phyloP scores from a whole-genome alignment of 1,140 invertebrate species.

The Thrips palmi region DNA sequence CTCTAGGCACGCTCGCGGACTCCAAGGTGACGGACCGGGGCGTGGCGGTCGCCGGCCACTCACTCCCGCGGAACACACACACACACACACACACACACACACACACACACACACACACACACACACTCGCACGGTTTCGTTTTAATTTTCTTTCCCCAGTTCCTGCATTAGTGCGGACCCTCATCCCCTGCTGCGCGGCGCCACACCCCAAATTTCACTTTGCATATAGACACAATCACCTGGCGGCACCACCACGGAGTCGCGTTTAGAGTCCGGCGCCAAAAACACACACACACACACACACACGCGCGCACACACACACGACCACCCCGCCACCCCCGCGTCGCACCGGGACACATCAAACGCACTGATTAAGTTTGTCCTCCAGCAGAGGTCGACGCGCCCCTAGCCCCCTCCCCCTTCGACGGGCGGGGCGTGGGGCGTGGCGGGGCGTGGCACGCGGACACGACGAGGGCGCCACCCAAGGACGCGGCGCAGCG shows the following conservation, averaged over 20 bases:
- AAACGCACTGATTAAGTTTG: not conserved
- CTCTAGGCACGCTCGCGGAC: too few species aligned
- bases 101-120: not conserved
- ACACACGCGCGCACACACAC: too few species aligned
- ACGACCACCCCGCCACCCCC: not conserved
- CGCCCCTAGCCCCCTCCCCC: too few species aligned
- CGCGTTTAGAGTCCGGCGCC: not conserved
- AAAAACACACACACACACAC: too few species aligned
- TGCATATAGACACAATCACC: conserved; percentile 1
- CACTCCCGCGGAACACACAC: not conserved
- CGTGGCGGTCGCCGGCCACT: not conserved
- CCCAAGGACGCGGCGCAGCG: too few species aligned
- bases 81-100: not conserved
- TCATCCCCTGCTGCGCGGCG: not conserved
- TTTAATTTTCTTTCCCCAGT: conserved; percentile 2
- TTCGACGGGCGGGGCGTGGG: too few species aligned
- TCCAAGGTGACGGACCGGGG: too few species aligned
- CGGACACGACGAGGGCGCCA: too few species aligned
- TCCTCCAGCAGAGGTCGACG: too few species aligned
- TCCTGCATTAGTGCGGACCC: not conserved
- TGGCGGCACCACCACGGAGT: not conserved
- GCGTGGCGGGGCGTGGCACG: too few species aligned
- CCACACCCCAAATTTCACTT: conserved; percentile 2
- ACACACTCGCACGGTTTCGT: conserved; percentile 3
- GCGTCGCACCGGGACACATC: not conserved